These are phyloP conservation scores for Gallinago solitaria DNA, from an alignment of 2,797 vertebrate genomes.

Conservation along the genomic window DNA sequence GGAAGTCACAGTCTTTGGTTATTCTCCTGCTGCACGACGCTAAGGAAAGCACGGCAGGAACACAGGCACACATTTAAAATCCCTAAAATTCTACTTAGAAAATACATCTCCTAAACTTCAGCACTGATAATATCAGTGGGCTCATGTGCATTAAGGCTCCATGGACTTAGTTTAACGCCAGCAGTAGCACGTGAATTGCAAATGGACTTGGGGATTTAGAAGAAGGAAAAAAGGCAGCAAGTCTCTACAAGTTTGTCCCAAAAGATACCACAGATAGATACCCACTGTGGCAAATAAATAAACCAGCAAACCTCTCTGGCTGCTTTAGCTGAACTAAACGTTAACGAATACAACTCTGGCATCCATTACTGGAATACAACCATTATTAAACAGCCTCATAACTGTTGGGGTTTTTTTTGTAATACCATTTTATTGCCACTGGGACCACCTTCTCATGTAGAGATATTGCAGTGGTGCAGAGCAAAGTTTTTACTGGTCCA, in stretches of 20 bases:
- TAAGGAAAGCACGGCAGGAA: not conserved
- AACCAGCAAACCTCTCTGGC: not conserved
- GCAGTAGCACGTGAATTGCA: not conserved
- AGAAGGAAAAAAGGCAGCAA: not conserved
- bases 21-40: not conserved
- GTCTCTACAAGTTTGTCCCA: not conserved
- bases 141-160: not conserved
- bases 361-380: not conserved
- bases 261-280: not conserved
- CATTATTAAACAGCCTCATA: not conserved
- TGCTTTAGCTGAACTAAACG: not conserved
- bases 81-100: not conserved
- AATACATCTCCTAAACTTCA: not conserved
- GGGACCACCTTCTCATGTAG: not conserved
- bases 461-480: not conserved
- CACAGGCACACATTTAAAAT: not conserved
- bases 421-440: not conserved
- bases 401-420: not conserved
- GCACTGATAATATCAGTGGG: not conserved
- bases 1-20: not conserved
- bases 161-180: not conserved
- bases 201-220: not conserved
- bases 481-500: not conserved
- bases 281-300: not conserved
- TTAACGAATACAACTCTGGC: not conserved